Base-by-base conservation (phyloP, 2,113 vertebrate species). In the Pogona vitticeps region DNA sequence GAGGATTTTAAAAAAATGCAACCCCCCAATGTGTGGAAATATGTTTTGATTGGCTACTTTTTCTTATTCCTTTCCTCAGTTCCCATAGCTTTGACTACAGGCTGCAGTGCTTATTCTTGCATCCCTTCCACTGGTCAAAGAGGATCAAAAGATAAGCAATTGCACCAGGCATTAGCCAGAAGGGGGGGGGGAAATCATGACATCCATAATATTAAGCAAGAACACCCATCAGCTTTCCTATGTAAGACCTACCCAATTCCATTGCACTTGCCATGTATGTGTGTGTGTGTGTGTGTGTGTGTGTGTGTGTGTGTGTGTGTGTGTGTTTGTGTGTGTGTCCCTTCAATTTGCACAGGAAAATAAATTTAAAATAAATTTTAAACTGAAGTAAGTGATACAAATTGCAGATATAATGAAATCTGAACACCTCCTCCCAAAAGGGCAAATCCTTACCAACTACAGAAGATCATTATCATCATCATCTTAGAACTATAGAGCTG, bases 1-100 rank as follows among this genome's bases (percentile, higher is more conserved):
- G 46, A 52, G 46, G n/a, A n/a, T 52, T 5, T 5, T 9, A 9
- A 26, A 31, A 26, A n/a, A 33, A 5, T 6, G 20, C 31, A 71
- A 33, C 23, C 6, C 61, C 15, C 71, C 52, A 80, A 72, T 33
- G 42, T 71, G 83, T 91, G 88, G 75, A 93, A 93, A 88, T 83
- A 36, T 76, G 80, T 80, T 94, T 93, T 33, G 72, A 42, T 90
- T 89, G 88, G 88, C 91, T 88, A 85, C 92, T 76, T 94, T 92
- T 46, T 90, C 79, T 67, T 72, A 75, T 76, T 80, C n/a, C 87
- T n/a, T 82, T 79, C 40, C n/a, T 36, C 61, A 38, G 42, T 91
- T 93, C 90, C 87, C 86, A 85, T 87, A 82, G 88, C 86, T 92
- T 46, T 87, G 83, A 65, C 87, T 90, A 84, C 83, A 40, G 76